These are phyloP conservation scores for Platichthys flesus DNA, from an alignment of 2,113 vertebrate genomes.

Conservation along the genomic window DNA sequence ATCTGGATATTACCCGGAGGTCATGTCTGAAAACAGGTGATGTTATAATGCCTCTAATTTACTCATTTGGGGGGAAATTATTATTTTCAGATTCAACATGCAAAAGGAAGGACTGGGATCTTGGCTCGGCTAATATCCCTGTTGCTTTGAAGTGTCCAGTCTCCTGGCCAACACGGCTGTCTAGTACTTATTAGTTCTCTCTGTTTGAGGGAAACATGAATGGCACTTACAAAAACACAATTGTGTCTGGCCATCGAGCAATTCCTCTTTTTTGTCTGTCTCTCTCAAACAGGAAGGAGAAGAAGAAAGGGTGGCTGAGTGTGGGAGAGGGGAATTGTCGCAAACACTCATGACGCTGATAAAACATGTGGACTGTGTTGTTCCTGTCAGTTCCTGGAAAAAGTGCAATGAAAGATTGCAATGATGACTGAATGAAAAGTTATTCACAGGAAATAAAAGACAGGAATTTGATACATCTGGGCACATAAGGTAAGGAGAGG, in stretches of 20 bases:
- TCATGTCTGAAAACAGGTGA: no score
- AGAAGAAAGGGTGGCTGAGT: background rate
- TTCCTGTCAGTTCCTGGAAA: conserved; percentile 25
- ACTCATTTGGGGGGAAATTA: no score
- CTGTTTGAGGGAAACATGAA: no score
- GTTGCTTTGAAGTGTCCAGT: no score
- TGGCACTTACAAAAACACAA: no score
- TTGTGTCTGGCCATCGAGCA: conserved; percentile 7
- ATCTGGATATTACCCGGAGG: no score
- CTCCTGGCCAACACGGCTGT: no score
- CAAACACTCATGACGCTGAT: conserved; percentile 8
- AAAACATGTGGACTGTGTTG: conserved; percentile 16
- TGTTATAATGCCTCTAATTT: no score
- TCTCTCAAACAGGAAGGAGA: conserved; percentile 3
- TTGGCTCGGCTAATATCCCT: no score
- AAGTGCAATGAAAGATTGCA: conserved; percentile 26
- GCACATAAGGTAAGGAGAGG: background rate
- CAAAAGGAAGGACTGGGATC: no score
- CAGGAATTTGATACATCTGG: conserved; percentile 23
- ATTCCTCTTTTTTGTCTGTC: background rate
- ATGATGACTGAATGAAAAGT: conserved; percentile 7
- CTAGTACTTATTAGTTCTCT: no score
- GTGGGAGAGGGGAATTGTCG: conserved; percentile 6
- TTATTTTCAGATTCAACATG: no score
- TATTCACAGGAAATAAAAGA: background rate